phyloP scores from a whole-genome alignment of 2,888 invertebrate species.

The Tetheella fluctuosa region DNA sequence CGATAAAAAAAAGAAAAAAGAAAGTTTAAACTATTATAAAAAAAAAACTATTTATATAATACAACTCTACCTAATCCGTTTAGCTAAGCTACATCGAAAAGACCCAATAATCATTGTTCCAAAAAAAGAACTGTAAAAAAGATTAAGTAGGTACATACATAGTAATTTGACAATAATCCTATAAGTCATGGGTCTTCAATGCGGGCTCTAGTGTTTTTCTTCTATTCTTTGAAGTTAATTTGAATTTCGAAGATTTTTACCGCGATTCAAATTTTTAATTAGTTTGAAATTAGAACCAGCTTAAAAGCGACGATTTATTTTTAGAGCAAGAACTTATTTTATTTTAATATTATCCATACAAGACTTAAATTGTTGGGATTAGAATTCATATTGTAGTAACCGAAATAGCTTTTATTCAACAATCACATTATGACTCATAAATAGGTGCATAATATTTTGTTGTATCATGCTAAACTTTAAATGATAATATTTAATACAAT shows the following conservation, averaged over 20 bases:
- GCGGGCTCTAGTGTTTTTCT: neutral
- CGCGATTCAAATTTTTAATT: neutral
- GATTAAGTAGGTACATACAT: neutral
- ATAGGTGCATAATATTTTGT: too few relatives aligned
- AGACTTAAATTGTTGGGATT: too few relatives aligned
- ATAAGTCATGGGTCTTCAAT: neutral
- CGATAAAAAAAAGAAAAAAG: neutral
- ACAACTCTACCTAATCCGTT: neutral
- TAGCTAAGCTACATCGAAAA: neutral
- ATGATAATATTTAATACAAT: too few relatives aligned
- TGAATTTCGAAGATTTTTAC: neutral
- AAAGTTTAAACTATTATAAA: too few relatives aligned
- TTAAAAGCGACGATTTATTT: neutral
- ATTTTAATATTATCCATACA: too few relatives aligned
- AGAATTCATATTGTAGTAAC: too few relatives aligned
- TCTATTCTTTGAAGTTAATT: neutral
- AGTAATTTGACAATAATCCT: neutral
- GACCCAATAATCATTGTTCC: neutral
- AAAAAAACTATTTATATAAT: neutral
- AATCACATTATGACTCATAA: too few relatives aligned
- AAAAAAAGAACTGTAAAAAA: neutral
- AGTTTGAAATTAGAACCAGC: neutral
- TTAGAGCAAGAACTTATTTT: too few relatives aligned
- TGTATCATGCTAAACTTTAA: too few relatives aligned
- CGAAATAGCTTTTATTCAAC: too few relatives aligned